A percentile compares a stretch with the other conserved stretches of the same genome.
Conservation (phyloP, 2,113 vertebrate genomes). For the Nycticorax nycticorax region DNA sequence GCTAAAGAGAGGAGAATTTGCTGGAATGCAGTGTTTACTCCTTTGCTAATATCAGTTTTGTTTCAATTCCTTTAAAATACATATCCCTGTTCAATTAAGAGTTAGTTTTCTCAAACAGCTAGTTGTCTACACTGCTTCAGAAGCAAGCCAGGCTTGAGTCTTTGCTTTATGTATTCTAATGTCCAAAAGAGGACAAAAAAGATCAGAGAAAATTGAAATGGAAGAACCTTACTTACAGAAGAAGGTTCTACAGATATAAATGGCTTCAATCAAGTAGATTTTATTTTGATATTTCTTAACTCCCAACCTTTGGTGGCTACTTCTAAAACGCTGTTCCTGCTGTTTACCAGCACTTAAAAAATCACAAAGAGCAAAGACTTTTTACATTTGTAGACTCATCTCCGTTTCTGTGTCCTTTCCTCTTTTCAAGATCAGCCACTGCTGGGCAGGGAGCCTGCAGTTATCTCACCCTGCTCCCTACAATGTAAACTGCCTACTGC, state of each 20-base stretch:
- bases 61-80: not conserved
- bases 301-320: not conserved
- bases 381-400: not conserved
- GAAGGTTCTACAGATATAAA: not conserved
- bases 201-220: not conserved
- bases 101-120: not conserved
- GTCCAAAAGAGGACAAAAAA: not conserved
- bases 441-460: not conserved
- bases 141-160: not conserved
- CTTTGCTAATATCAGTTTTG: not conserved
- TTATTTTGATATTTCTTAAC: not conserved
- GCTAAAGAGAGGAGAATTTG: not conserved
- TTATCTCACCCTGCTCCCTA: not conserved
- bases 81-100: not conserved
- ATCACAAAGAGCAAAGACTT: not conserved
- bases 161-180: not conserved
- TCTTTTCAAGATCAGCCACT: not conserved
- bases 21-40: not conserved
- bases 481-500: not conserved
- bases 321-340: not conserved
- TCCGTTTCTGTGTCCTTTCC: conserved; percentile 15
- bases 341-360: not conserved
- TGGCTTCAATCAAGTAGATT: not conserved
- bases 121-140: not conserved
- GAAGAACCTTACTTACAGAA: not conserved